These are phyloP conservation scores for Parnassius mnemosyne DNA, from an alignment of 2,888 invertebrate species.

Conservation along the genomic window DNA sequence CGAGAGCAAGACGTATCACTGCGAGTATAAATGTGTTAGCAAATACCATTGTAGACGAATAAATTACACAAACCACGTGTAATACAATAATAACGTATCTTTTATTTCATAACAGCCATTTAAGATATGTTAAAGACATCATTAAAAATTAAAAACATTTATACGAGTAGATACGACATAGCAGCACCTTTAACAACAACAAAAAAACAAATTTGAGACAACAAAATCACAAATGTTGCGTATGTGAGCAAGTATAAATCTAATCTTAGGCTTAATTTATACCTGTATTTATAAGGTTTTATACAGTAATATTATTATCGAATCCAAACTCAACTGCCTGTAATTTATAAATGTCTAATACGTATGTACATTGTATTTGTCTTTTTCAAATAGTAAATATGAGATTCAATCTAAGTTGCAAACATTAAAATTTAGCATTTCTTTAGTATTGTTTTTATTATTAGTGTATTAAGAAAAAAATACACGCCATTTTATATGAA, in stretches of 20 bases:
- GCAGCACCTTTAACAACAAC: conserved; percentile 15
- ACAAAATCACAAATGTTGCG: conserved; percentile 19
- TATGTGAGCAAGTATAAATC: conserved; percentile 8
- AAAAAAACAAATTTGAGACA: conserved; percentile 24
- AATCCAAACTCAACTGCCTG: too few relatives aligned
- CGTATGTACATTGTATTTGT: too few relatives aligned
- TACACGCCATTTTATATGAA: too few relatives aligned
- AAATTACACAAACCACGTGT: conserved; percentile 30
- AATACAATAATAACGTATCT: conserved; percentile 18
- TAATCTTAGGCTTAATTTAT: not conserved
- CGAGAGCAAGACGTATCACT: conserved; percentile 27
- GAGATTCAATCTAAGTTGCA: too few relatives aligned
- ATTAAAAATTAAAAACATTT: conserved; percentile 6
- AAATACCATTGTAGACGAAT: conserved; percentile 35
- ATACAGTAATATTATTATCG: too few relatives aligned
- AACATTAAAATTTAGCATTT: too few relatives aligned
- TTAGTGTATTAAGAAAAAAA: too few relatives aligned
- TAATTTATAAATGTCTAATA: too few relatives aligned
- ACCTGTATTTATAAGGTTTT: not conserved
- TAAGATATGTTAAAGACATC: conserved; percentile 14
- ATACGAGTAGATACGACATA: conserved; percentile 4
- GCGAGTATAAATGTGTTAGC: conserved; percentile 34
- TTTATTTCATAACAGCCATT: conserved; percentile 14
- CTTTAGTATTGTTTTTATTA: too few relatives aligned
- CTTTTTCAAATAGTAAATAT: too few relatives aligned